Percentiles rank a stretch among this genome's conserved stretches.
Evolutionary conservation across 2,113 vertebrate species (phyloP).

Genomic region (Furnarius figulus): DNA sequence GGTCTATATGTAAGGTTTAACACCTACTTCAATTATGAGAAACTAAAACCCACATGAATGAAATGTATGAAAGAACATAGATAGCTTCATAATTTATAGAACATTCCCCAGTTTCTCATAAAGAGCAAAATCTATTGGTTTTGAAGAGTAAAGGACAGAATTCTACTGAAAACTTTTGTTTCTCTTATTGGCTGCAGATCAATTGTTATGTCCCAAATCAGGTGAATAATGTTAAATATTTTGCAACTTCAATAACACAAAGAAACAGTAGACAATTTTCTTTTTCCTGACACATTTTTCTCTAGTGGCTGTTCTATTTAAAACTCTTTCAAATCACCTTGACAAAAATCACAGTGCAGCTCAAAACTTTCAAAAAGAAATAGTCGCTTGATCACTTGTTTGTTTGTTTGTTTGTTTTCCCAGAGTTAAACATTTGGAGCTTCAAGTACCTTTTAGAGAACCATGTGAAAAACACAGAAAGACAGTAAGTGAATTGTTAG

Average conservation of each 20-base stretch:
- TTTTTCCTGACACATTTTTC: not conserved
- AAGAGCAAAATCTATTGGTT: not conserved
- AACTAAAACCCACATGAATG: not conserved
- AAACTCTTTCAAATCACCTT: not conserved
- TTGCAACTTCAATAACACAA: not conserved
- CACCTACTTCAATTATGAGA: not conserved
- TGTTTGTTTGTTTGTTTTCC: not conserved
- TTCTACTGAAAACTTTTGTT: not conserved
- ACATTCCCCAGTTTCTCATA: not conserved
- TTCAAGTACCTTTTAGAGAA: not conserved
- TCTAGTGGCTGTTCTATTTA: not conserved
- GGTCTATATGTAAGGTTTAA: not conserved
- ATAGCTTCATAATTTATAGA: not conserved
- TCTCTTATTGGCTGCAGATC: not conserved
- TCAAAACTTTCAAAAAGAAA: not conserved
- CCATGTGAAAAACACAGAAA: not conserved
- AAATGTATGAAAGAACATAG: not conserved
- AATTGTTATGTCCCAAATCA: not conserved
- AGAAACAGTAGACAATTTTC: not conserved
- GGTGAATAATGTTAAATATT: not conserved
- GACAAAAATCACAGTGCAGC: not conserved
- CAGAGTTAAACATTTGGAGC: not conserved
- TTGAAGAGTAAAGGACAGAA: not conserved
- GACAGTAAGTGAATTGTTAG: not conserved
- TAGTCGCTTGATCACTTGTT: not conserved